Evolutionary conservation across 2,113 vertebrate species (phyloP).

Genomic region (Gadus chalcogrammus): DNA sequence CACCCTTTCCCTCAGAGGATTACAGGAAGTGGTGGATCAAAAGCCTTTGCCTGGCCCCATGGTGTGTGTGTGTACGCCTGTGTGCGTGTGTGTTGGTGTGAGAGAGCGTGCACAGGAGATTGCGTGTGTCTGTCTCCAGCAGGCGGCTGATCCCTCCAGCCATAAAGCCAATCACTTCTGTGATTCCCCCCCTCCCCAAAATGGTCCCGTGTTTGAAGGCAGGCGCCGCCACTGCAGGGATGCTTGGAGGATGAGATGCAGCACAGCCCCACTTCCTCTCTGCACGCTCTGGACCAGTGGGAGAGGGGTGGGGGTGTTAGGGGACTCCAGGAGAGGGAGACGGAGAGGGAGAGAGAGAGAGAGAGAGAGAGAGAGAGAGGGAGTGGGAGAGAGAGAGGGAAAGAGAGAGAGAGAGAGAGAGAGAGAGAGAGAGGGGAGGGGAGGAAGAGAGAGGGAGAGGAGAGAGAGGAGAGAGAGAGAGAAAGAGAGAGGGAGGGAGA

Average conservation of each 20-base stretch:
- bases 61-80: constrained; percentile 31
- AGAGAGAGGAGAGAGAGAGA: constrained; percentile 3
- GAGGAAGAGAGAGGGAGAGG: constrained; percentile 16
- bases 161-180: constrained; percentile 46
- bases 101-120: background rate
- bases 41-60: constrained; percentile 56
- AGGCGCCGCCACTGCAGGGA: constrained; percentile 33
- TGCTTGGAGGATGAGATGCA: constrained; percentile 35
- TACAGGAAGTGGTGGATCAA: constrained; percentile 72
- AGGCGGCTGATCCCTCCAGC: constrained; percentile 43
- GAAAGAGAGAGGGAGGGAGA: constrained; percentile 15
- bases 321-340: constrained; percentile 11
- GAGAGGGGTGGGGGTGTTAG: background rate
- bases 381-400: constrained; percentile 2
- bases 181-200: constrained; percentile 36
- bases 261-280: constrained; percentile 30
- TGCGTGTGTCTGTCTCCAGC: constrained; percentile 27
- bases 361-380: constrained; percentile 14
- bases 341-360: constrained; percentile 10
- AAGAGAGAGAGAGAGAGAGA: background rate
- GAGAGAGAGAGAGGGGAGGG: background rate
- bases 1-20: constrained; percentile 50
- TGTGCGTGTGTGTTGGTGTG: background rate
- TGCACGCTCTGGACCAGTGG: constrained; percentile 34
- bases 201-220: background rate